phyloP scores from a whole-genome alignment of 2,113 vertebrate genomes.

The Benitochromis conjunctus region DNA sequence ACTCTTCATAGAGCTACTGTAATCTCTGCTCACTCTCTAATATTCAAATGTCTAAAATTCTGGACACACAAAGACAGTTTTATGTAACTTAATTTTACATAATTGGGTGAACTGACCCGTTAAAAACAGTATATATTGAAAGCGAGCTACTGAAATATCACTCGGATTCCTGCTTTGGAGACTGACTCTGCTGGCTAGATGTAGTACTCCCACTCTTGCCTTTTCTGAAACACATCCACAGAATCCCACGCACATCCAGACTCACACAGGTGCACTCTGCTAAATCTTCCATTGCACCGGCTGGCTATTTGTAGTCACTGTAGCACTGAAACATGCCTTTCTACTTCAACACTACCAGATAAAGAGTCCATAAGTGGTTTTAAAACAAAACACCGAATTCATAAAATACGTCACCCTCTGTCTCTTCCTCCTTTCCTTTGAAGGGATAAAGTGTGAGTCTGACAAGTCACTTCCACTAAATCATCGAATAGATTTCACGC shows the following conservation, averaged over 20 bases:
- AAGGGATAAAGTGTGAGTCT: neutral
- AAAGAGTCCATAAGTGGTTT: neutral
- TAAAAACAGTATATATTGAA: neutral
- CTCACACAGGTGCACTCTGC: neutral
- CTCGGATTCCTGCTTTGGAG: slow-evolving; percentile 23
- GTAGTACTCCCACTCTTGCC: slow-evolving; percentile 43
- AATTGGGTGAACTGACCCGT: neutral
- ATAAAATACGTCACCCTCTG: neutral
- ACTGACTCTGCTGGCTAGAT: slow-evolving; percentile 61
- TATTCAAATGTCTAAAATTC: neutral
- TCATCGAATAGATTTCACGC: slow-evolving; percentile 3
- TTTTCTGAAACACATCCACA: slow-evolving; percentile 8
- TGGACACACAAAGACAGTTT: neutral
- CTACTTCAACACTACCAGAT: neutral
- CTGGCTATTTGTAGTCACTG: neutral
- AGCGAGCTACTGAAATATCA: neutral
- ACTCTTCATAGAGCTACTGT: neutral
- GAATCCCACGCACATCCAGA: neutral
- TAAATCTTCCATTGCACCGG: neutral
- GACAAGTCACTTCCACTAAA: neutral
- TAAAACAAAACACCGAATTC: neutral
- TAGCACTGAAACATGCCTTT: slow-evolving; percentile 27
- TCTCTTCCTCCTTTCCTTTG: neutral
- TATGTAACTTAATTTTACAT: neutral
- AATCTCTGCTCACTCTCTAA: neutral